Conservation (phyloP, 2,888 invertebrate species). For the Rhingia campestris region DNA sequence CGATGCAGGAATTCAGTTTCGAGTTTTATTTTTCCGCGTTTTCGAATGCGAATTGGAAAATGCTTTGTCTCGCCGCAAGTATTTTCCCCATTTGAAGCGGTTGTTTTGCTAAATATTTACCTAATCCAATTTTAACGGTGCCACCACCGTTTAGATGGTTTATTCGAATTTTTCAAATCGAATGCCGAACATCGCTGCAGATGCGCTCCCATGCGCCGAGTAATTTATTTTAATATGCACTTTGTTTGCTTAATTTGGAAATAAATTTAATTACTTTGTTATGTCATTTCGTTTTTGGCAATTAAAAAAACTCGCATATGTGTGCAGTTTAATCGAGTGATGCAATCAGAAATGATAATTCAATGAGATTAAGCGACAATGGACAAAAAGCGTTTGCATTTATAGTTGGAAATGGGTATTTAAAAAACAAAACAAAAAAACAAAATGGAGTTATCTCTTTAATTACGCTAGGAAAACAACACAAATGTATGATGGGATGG, state of each 20-base stretch:
- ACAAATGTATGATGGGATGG: no score
- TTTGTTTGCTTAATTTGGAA: constrained; percentile 57
- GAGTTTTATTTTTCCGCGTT: constrained; percentile 16
- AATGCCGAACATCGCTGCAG: constrained; percentile 30
- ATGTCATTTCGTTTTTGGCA: constrained; percentile 16
- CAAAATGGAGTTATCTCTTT: no score
- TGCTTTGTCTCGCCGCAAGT: constrained; percentile 60
- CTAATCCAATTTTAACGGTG: constrained; percentile 50
- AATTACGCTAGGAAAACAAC: no score
- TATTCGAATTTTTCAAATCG: constrained; percentile 13
- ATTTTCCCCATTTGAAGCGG: constrained; percentile 60
- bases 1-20: not conserved
- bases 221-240: constrained; percentile 56
- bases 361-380: constrained; percentile 4
- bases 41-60: constrained; percentile 46
- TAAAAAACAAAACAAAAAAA: no score
- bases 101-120: constrained; percentile 50
- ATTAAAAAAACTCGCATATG: constrained; percentile 27
- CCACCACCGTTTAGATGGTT: not conserved
- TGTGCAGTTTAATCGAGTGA: constrained; percentile 15
- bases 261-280: constrained; percentile 51
- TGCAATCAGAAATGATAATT: constrained; percentile 20
- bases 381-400: not conserved
- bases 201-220: constrained; percentile 10
- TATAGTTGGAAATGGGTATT: no score